These are phyloP conservation scores for Panthera uncia DNA, from an alignment of 2,113 vertebrate genomes.

Conservation along the genomic window DNA sequence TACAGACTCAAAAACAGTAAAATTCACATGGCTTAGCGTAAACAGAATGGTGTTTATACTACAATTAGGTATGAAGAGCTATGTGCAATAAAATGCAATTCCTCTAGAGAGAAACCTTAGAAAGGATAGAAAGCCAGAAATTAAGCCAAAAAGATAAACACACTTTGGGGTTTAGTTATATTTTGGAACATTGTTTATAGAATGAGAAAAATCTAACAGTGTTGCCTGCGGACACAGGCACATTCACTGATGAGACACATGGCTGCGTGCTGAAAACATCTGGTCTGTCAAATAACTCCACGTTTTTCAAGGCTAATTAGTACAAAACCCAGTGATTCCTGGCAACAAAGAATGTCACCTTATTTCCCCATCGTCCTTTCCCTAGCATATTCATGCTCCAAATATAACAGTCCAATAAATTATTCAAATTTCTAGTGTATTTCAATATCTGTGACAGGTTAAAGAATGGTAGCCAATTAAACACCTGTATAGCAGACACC, in stretches of 20 bases:
- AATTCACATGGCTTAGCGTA: slow-evolving; percentile 53
- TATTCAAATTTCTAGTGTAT: slow-evolving; percentile 34
- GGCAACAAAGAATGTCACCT: background rate
- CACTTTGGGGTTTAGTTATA: slow-evolving; percentile 7
- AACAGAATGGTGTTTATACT: slow-evolving; percentile 43
- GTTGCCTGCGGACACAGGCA: background rate
- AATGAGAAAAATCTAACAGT: slow-evolving; percentile 63
- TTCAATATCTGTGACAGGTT: slow-evolving; percentile 12
- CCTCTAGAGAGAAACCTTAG: slow-evolving; percentile 74
- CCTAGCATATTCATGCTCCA: background rate
- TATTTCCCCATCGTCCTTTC: slow-evolving; percentile 28
- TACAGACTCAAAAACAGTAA: slow-evolving; percentile 53
- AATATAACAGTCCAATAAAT: slow-evolving; percentile 16
- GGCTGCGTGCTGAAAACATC: slow-evolving; percentile 61
- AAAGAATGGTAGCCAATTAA: slow-evolving; percentile 42
- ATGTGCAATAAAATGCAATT: slow-evolving; percentile 79
- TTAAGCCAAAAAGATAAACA: slow-evolving; percentile 76
- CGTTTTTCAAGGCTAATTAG: slow-evolving; percentile 41
- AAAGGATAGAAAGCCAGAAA: slow-evolving; percentile 70
- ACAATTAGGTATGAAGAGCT: slow-evolving; percentile 77
- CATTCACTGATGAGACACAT: slow-evolving; percentile 48
- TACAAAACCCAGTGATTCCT: background rate
- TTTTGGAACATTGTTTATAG: slow-evolving; percentile 69
- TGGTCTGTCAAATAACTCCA: slow-evolving; percentile 52
- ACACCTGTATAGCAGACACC: background rate